These are phyloP conservation scores for Acheta domesticus DNA, from an alignment of 2,888 invertebrate species.

Conservation along the genomic window DNA sequence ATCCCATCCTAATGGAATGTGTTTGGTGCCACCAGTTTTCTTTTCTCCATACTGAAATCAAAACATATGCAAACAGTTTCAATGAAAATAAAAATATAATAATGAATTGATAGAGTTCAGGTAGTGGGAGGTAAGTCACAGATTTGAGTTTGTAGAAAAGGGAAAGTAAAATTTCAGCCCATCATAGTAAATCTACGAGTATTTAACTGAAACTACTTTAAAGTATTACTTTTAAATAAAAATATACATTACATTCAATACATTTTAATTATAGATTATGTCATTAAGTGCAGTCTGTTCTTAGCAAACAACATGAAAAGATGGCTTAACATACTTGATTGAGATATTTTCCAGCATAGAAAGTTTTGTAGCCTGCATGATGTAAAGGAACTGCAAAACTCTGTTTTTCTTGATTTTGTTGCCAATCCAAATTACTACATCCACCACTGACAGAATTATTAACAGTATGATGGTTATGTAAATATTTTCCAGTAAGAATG, in stretches of 20 bases:
- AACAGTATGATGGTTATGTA: conserved; percentile 73
- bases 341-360: conserved; percentile 92
- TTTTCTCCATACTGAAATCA: conserved; percentile 59
- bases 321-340: conserved; percentile 62
- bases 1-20: conserved; percentile 81
- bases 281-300: too few species aligned
- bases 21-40: conserved; percentile 58
- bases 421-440: conserved; percentile 71
- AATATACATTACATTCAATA: too few species aligned
- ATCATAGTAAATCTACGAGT: too few species aligned
- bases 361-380: conserved; percentile 67
- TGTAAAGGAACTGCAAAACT: conserved; percentile 69
- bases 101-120: too few species aligned
- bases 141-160: too few species aligned
- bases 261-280: too few species aligned
- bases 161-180: too few species aligned
- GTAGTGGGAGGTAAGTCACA: too few species aligned
- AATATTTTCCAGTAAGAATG: conserved; percentile 76
- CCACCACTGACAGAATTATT: conserved; percentile 79
- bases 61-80: conserved; percentile 28
- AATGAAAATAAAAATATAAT: neutral
- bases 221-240: too few species aligned
- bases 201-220: too few species aligned
- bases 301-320: too few species aligned
- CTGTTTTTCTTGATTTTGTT: conserved; percentile 56